A percentile compares a stretch with the other conserved stretches of the same genome.
These are phyloP conservation scores for Andrena hattorfiana DNA, from an alignment of 2,888 invertebrate species.

Conservation along the genomic window DNA sequence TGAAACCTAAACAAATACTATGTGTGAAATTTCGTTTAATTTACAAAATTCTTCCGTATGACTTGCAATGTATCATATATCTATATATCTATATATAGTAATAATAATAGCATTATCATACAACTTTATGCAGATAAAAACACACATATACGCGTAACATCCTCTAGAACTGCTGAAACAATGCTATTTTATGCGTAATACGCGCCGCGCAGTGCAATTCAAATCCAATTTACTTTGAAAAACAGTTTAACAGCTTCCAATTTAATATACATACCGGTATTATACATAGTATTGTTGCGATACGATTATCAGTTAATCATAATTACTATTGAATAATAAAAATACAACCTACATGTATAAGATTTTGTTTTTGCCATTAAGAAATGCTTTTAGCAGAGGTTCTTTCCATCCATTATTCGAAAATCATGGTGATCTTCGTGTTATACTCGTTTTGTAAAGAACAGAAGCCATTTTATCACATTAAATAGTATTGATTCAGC, in stretches of 20 bases:
- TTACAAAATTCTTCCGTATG: conserved; percentile 77
- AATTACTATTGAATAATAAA: conserved; percentile 10
- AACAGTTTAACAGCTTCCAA: conserved; percentile 35
- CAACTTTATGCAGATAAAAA: conserved; percentile 82
- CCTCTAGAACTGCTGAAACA: conserved; percentile 78
- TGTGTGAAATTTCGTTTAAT: conserved; percentile 75
- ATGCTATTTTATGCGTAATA: conserved; percentile 79
- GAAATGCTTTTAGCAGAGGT: conserved; percentile 31
- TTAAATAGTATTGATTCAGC: conserved; percentile 83
- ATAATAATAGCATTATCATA: conserved; percentile 79
- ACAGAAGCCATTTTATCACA: conserved; percentile 69
- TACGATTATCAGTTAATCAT: conserved; percentile 28
- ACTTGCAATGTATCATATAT: conserved; percentile 71
- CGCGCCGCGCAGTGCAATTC: conserved; percentile 22
- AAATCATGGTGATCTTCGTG: conserved; percentile 41
- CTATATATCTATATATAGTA: conserved; percentile 62
- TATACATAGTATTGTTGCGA: not conserved
- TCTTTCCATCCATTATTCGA: conserved; percentile 29
- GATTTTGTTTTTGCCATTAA: conserved; percentile 8
- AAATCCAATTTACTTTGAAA: conserved; percentile 32
- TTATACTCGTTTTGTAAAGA: conserved; percentile 39
- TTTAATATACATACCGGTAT: conserved; percentile 38
- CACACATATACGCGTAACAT: conserved; percentile 81
- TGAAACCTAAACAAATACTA: conserved; percentile 70
- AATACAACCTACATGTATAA: conserved; percentile 1